Evolutionary conservation across 2,797 vertebrate species (phyloP).

Genomic region (Clarias pachynema): DNA sequence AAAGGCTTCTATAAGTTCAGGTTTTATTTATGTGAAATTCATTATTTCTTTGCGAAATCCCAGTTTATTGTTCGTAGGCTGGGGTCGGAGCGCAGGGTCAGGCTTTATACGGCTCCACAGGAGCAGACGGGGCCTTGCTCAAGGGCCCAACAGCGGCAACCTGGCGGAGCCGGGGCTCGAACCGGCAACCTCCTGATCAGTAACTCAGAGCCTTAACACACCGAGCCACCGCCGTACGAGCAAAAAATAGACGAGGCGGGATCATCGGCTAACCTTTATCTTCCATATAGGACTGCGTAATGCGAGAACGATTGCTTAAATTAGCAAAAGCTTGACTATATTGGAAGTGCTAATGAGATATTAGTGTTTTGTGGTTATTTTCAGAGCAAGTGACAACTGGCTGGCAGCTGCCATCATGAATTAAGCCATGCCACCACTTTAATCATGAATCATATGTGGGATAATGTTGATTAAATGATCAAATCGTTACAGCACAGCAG

Average conservation of each 20-base stretch:
- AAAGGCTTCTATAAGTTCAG: not conserved
- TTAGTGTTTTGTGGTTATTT: conserved; percentile 53
- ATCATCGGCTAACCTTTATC: not conserved
- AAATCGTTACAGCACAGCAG: not conserved
- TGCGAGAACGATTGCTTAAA: not conserved
- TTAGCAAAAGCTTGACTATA: conserved; percentile 42
- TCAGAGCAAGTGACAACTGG: not conserved
- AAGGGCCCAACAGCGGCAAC: too few relatives aligned
- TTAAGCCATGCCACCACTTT: not conserved
- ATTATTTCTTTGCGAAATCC: too few relatives aligned
- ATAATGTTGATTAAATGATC: not conserved
- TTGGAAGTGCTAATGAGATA: conserved; percentile 54
- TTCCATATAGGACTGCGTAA: not conserved
- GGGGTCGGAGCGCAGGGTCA: too few relatives aligned
- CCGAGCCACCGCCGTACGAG: not conserved
- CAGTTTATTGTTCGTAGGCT: too few relatives aligned
- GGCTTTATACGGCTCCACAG: too few relatives aligned
- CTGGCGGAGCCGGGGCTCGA: too few relatives aligned
- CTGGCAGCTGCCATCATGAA: not conserved
- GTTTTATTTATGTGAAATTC: too few relatives aligned
- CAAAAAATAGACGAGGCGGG: not conserved
- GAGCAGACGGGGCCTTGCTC: too few relatives aligned
- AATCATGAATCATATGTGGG: not conserved
- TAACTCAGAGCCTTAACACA: too few relatives aligned
- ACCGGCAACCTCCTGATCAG: too few relatives aligned